These are phyloP conservation scores for Hypocryptadius cinnamomeus DNA, from an alignment of 2,113 vertebrate species.

Conservation along the genomic window DNA sequence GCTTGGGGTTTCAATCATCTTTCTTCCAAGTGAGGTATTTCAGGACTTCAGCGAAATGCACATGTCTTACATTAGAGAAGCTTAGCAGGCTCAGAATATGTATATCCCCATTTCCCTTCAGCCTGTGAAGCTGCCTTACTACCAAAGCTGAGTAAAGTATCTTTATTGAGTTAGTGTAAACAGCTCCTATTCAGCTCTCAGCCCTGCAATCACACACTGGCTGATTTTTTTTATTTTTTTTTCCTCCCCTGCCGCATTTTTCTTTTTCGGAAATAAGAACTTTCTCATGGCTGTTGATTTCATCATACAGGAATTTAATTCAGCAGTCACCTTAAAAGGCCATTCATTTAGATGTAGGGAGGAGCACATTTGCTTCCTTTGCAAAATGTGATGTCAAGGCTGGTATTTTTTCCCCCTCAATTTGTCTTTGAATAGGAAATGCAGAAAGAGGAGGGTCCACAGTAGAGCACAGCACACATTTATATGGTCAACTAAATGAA, in stretches of 20 bases:
- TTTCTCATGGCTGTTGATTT: slow-evolving; percentile 27
- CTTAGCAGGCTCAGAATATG: slow-evolving; percentile 57
- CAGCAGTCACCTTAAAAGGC: slow-evolving; percentile 54
- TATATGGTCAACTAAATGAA: not conserved
- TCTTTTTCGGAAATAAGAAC: slow-evolving; percentile 11
- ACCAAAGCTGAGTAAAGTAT: slow-evolving; percentile 7
- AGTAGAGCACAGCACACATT: not conserved
- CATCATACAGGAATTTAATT: slow-evolving; percentile 58
- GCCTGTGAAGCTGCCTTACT: slow-evolving; percentile 44
- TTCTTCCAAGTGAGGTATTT: slow-evolving; percentile 17
- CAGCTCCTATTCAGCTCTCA: slow-evolving; percentile 1
- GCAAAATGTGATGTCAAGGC: slow-evolving; percentile 20
- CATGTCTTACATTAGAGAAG: slow-evolving; percentile 53
- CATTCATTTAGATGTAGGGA: slow-evolving; percentile 43
- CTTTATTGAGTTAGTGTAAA: slow-evolving; percentile 40
- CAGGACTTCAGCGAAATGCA: slow-evolving; percentile 18
- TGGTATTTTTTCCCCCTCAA: not conserved
- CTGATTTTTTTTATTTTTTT: not conserved
- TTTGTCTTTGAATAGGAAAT: slow-evolving; percentile 14
- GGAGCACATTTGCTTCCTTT: slow-evolving; percentile 25
- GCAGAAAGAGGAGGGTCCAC: not conserved
- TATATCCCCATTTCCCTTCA: slow-evolving; percentile 51
- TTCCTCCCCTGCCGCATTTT: not conserved
- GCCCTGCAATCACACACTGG: not conserved
- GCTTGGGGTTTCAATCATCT: not conserved